Base-by-base conservation (phyloP, 2,113 vertebrate genomes). In the Hylia prasina region DNA sequence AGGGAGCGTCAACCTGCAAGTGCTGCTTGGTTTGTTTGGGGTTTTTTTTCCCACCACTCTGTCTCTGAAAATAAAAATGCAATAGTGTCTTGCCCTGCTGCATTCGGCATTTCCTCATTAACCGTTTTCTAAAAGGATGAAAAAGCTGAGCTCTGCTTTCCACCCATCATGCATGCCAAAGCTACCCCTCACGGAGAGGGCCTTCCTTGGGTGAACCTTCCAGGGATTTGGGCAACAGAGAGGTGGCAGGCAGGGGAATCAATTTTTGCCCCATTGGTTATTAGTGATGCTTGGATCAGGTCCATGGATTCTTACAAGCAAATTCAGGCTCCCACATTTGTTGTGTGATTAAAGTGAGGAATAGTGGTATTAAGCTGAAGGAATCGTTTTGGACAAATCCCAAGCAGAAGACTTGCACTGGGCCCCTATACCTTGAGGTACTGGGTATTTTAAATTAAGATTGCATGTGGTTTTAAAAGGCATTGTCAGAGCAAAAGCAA, bases 401-500 rank as follows among this genome's bases (percentile, higher is more conserved):
- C 75, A 63, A 56, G 73, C 37, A 31, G 65, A 31, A 94, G 82
- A 63, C 33, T 51, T 25, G 89, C 87, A 11, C 39, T n/a, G 71
- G 63, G 83, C 44, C 69, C 57, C 79, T 87, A 24, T 63, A 87
- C 80, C 92, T 96, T 89, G 47, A 95, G 86, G 93, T 91, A 65
- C 17, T 58, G 47, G 81, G 63, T 60, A 51, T 94, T 93, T 96
- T 84, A 97, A 97, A 95, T 86, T 76, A 95, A 92, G 90, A 95
- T 91, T 90, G 85, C 77, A 56, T 94, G 82, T 65, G 76, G 90
- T 92, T 96, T 96, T 94, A 88, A 94, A 95, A 93, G 82, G 85
- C 91, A 90, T 90, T 94, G 91, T 92, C 66, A 54, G 82, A 95
- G 91, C 81, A 93, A 82, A 95, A 92, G 92, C 89, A 95, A 88